Percentiles rank a stretch among this genome's conserved stretches.
phyloP scores from a whole-genome alignment of 2,888 invertebrate species.

The Aporophyla nigra region DNA sequence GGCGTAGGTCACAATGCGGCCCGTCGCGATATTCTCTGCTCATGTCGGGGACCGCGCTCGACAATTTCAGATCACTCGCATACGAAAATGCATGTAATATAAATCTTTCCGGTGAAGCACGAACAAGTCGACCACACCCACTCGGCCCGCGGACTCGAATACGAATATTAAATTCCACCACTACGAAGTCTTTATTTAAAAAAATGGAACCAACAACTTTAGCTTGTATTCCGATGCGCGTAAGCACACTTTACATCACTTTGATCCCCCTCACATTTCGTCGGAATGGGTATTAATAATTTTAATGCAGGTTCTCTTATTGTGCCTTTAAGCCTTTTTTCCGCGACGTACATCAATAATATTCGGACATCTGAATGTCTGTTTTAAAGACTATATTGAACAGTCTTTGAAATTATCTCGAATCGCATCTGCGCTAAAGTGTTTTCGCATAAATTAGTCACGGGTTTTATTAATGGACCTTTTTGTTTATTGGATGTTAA shows the following conservation, averaged over 20 bases:
- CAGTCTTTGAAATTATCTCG: conserved; percentile 82
- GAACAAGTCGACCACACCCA: conserved; percentile 89
- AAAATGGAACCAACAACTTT: conserved; percentile 82
- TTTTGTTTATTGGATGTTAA: conserved; percentile 66
- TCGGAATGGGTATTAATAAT: conserved; percentile 88
- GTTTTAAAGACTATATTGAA: conserved; percentile 85
- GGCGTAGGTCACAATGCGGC: conserved; percentile 87
- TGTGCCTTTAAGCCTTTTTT: conserved; percentile 83
- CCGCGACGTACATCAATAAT: conserved; percentile 88
- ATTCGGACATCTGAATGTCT: conserved; percentile 88
- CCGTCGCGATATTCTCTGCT: conserved; percentile 70
- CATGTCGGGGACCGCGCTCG: conserved; percentile 76
- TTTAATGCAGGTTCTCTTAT: conserved; percentile 89
- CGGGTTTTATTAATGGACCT: conserved; percentile 71
- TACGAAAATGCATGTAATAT: conserved; percentile 90
- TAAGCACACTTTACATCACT: conserved; percentile 78
- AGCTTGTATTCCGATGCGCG: conserved; percentile 80
- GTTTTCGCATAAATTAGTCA: conserved; percentile 79
- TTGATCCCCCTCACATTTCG: conserved; percentile 65
- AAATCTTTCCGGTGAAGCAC: conserved; percentile 90
- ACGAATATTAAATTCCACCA: conserved; percentile 90
- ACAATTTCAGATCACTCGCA: conserved; percentile 90
- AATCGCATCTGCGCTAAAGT: conserved; percentile 80
- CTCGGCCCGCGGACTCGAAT: conserved; percentile 86
- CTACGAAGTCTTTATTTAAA: conserved; percentile 86